Evolutionary conservation across 2,888 invertebrate genomes (phyloP).

Genomic region (Calameuta idolon): DNA sequence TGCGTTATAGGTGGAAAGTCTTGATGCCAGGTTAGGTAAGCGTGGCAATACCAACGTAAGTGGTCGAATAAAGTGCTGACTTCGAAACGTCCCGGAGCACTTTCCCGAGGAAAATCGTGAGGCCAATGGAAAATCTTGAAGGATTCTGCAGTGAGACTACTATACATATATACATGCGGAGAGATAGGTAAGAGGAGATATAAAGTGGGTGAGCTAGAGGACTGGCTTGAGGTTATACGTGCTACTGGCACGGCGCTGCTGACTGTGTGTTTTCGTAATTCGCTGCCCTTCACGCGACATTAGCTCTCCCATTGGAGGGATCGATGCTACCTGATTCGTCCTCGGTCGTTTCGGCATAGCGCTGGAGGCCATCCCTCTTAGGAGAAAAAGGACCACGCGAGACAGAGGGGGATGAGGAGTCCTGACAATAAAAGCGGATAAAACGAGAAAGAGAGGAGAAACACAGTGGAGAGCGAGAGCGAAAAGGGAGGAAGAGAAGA

Average conservation of each 20-base stretch:
- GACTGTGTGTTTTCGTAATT: constrained; percentile 47
- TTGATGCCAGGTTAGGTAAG: not conserved
- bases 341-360: not conserved
- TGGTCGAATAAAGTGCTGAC: constrained; percentile 1
- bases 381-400: constrained; percentile 28
- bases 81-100: not conserved
- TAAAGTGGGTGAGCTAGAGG: not conserved
- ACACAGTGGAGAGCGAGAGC: constrained; percentile 7
- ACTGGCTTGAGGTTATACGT: not conserved
- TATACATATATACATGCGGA: not conserved
- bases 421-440: constrained; percentile 12
- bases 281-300: constrained; percentile 27
- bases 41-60: not conserved
- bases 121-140: not conserved
- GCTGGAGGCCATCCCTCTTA: constrained; percentile 1
- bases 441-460: constrained; percentile 8
- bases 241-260: constrained; percentile 28
- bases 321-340: not conserved
- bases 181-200: not conserved
- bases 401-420: constrained; percentile 23
- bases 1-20: not conserved
- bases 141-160: not conserved
- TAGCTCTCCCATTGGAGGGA: not conserved
- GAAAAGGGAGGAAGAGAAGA: constrained; percentile 24
- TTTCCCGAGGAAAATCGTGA: not conserved